Evolutionary conservation across 2,888 invertebrate species (phyloP), one percentile per base, ranked within the genome.

Genomic region (Caenorhabditis doughertyi): DNA sequence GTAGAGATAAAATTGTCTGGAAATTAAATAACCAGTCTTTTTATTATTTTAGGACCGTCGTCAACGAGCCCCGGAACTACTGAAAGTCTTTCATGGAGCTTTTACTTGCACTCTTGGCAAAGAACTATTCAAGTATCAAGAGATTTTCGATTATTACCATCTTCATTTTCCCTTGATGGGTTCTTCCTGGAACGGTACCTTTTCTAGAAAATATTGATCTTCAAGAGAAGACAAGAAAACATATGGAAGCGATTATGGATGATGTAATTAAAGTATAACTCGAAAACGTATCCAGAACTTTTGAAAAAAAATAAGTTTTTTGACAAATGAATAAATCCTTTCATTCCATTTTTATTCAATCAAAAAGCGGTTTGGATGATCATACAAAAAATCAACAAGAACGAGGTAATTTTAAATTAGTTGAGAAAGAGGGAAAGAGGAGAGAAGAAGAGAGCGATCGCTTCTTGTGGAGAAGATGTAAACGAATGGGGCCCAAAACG

Each of bases 101-200:
- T 71, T 71, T 21, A 49, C 35, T 11, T 7, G n/a, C 4, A 16
- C n/a, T 4, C n/a, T 53, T 1, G 70, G 56, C 4, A 7, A n/a
- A 13, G 56, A 70, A 23, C 27, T 56, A 0, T 70, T 56, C 29
- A 4, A 42, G 1, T 27, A 8, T 18, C 21, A 70, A 53, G 44
- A 70, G 67, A 27, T 76, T 7, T 3, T 51, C 0, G 77, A 77
- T 35, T 68, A 60, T 8, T 77, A 77, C 68, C n/a, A 62, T 16
- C 27, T 77, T 18, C 53, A 62, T 18, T 62, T 77, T 18, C 77
- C 77, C 16, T 3, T 70, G n/a, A 60, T 70, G 53, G 47, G 64
- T 64, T 18, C 32, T 70, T 16, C 70, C 70, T 4, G 70, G 70
- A 29, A 44, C 44, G 23, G 13, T 16, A 25, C 8, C n/a, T 21